Evolutionary conservation across 2,888 invertebrate genomes (phyloP).

Genomic region (Himalopsyche japonica): DNA sequence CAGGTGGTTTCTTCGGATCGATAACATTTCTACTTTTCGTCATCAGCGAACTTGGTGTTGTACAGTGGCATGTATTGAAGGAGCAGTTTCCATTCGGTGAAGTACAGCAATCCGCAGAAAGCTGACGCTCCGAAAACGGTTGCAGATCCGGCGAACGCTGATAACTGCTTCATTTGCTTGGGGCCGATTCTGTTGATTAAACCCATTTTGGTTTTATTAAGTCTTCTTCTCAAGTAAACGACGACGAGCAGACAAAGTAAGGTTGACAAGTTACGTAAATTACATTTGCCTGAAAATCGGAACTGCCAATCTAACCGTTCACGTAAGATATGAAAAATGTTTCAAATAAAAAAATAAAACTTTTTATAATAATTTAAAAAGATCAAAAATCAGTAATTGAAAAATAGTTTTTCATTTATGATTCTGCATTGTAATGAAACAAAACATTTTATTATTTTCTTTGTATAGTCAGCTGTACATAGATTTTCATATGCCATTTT

Average conservation of each 20-base stretch:
- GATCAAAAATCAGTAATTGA: too few species aligned
- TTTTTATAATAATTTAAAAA: too few species aligned
- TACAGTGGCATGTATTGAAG: conserved; percentile 76
- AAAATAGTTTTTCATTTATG: too few species aligned
- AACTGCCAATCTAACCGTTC: background rate
- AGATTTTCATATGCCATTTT: too few species aligned
- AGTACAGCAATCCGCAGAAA: conserved; percentile 65
- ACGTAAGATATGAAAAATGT: too few species aligned
- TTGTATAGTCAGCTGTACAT: too few species aligned
- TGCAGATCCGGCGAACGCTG: conserved; percentile 43
- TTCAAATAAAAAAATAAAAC: too few species aligned
- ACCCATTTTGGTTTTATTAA: conserved; percentile 15
- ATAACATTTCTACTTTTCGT: conserved; percentile 37
- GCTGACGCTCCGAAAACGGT: conserved; percentile 68
- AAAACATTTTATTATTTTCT: too few species aligned
- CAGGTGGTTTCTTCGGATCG: background rate
- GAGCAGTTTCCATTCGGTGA: conserved; percentile 79
- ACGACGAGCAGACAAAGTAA: conserved; percentile 6
- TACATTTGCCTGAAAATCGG: background rate
- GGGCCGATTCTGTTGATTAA: conserved; percentile 22
- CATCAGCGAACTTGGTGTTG: conserved; percentile 68
- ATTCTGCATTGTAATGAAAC: too few species aligned
- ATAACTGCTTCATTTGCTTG: conserved; percentile 22
- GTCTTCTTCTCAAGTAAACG: conserved; percentile 24
- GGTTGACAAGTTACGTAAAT: conserved; percentile 17